These are phyloP conservation scores for Diachasmimorpha longicaudata DNA, from an alignment of 1,140 invertebrate species.

Conservation along the genomic window DNA sequence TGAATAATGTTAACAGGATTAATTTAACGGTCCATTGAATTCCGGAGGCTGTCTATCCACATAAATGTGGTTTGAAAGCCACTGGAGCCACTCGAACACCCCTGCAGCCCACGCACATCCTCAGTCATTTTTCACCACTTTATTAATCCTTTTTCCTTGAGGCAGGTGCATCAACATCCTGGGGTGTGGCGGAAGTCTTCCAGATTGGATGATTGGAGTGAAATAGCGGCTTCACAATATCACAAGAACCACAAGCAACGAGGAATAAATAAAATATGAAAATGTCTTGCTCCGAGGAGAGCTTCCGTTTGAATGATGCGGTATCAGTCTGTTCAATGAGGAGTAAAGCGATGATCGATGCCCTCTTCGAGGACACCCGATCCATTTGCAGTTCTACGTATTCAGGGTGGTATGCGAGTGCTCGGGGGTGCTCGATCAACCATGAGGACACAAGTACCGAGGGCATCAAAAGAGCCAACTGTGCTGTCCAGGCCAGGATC, in stretches of 20 bases:
- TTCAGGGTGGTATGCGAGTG: slow-evolving; percentile 43
- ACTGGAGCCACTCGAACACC: neutral
- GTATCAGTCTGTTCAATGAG: slow-evolving; percentile 56
- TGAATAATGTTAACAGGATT: slow-evolving; percentile 10
- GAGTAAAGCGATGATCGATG: slow-evolving; percentile 71
- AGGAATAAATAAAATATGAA: neutral
- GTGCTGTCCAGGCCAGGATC: slow-evolving; percentile 82
- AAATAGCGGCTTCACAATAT: neutral
- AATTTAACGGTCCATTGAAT: slow-evolving; percentile 14
- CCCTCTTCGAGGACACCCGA: slow-evolving; percentile 76
- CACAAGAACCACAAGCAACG: neutral
- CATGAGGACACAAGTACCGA: slow-evolving; percentile 41
- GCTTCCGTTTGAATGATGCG: slow-evolving; percentile 53
- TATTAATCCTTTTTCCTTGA: neutral
- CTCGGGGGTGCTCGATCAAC: slow-evolving; percentile 7
- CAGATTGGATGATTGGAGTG: neutral
- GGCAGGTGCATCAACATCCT: neutral
- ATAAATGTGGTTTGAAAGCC: neutral
- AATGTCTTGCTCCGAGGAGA: slow-evolving; percentile 53
- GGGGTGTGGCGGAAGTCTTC: neutral
- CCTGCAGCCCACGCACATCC: neutral
- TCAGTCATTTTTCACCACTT: neutral
- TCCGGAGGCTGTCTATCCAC: neutral
- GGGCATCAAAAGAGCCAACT: slow-evolving; percentile 65
- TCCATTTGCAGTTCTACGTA: slow-evolving; percentile 54